These are phyloP conservation scores for Campoletis sonorensis DNA, from an alignment of 1,140 invertebrate genomes.

Conservation along the genomic window DNA sequence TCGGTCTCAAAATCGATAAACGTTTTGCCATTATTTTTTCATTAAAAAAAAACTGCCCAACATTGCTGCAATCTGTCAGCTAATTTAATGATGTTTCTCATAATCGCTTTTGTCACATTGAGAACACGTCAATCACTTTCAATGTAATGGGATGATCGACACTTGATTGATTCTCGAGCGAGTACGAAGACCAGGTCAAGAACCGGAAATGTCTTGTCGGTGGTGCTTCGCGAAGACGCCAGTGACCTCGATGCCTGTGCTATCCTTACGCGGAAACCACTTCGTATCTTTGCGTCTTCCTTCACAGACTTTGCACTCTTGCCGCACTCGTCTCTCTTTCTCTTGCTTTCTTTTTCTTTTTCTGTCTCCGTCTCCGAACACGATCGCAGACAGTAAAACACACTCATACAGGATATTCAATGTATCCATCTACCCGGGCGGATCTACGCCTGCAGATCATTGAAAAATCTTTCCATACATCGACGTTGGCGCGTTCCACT, in stretches of 20 bases:
- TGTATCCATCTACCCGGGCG: slow-evolving; percentile 35
- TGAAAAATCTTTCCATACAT: slow-evolving; percentile 39
- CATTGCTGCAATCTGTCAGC: background rate
- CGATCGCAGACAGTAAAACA: background rate
- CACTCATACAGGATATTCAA: slow-evolving; percentile 34
- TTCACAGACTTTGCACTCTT: slow-evolving; percentile 15
- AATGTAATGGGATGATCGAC: background rate
- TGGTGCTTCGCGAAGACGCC: slow-evolving; percentile 20
- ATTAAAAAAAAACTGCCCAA: no score
- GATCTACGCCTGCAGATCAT: slow-evolving; percentile 36
- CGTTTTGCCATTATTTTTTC: no score
- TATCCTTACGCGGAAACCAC: slow-evolving; percentile 26
- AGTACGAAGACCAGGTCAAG: slow-evolving; percentile 26
- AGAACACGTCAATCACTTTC: background rate
- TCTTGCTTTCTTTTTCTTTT: background rate
- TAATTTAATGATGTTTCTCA: background rate
- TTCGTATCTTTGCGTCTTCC: background rate
- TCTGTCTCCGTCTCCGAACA: background rate
- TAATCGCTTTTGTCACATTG: background rate
- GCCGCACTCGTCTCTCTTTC: slow-evolving; percentile 3
- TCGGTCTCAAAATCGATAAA: background rate
- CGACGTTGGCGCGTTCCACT: slow-evolving; percentile 44
- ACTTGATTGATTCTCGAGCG: background rate
- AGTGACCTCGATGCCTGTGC: slow-evolving; percentile 40
- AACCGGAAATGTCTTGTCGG: slow-evolving; percentile 32